Conservation (phyloP, 2,888 invertebrate species). For the Agrenia bidenticulata region DNA sequence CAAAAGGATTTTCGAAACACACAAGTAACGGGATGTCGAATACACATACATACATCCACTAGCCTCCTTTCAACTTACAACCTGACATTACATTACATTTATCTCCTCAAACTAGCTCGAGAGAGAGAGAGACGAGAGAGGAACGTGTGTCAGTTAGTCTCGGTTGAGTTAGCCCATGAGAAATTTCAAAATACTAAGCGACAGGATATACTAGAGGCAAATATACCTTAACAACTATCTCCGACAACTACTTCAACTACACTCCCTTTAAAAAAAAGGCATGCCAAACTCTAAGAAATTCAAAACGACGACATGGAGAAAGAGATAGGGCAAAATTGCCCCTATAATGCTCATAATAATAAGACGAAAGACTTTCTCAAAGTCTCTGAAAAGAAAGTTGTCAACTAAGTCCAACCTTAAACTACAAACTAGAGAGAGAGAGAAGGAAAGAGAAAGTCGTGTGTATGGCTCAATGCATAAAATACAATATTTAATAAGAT, state of each 20-base stretch:
- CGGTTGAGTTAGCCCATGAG: slow-evolving; percentile 9
- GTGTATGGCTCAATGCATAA: too few species aligned
- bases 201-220: slow-evolving; percentile 1
- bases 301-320: not conserved
- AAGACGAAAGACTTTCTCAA: not conserved
- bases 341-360: not conserved
- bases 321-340: not conserved
- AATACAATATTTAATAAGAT: too few species aligned
- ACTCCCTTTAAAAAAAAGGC: not conserved
- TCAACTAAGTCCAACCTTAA: too few species aligned
- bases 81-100: slow-evolving; percentile 7
- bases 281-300: not conserved
- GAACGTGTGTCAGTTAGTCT: slow-evolving; percentile 12
- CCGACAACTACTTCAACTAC: not conserved
- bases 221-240: too few species aligned
- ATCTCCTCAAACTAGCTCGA: not conserved
- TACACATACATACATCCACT: too few species aligned
- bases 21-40: too few species aligned
- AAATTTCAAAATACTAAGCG: slow-evolving; percentile 14
- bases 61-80: not conserved
- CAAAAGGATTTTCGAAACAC: not conserved
- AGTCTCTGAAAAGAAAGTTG: too few species aligned
- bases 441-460: too few species aligned
- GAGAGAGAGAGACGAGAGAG: not conserved
- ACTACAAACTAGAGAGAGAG: too few species aligned